Base-by-base conservation (phyloP, 1,140 invertebrate species). In the Eufriesea mexicana region DNA sequence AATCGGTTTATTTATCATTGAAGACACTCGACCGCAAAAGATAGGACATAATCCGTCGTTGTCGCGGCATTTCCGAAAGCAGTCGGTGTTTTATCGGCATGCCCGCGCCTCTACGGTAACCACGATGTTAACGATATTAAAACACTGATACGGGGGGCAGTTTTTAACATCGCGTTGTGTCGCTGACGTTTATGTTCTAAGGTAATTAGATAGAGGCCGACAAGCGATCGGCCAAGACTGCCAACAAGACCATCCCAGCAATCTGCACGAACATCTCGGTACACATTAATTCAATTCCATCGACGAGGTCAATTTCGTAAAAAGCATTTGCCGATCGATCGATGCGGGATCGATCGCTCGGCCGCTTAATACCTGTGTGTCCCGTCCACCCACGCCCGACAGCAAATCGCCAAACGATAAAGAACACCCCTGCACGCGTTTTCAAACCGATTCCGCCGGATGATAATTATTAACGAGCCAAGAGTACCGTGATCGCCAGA, bases 281-380 rank as follows among this genome's bases (percentile, higher is more conserved):
- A 88, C 82, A 89, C 86, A 88, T 86, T 89, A 88, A 89, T 89
- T 88, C 86, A 88, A 89, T 89, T 86, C 73, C 81, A 89, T 76
- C 86, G 87, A 88, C 70, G 86, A 85, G 73, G 76, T 81, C 83
- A 89, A 89, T 89, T 89, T 89, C 85, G 84, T 84, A 87, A 87
- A 89, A 87, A 89, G 88, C 88, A 87, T 89, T 87, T 86, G 77
- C 77, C 66, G 71, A 78, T 62, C 82, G 78, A 86, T 89, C 87
- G 73, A 89, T 84, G 81, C 62, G 49, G 77, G 68, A 85, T 88
- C 84, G 79, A 86, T 75, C 64, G 77, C 64, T 42, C 20, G 68
- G 42, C n/a, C 28, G 84, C 49, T 87, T 81, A 77, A 59, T 61
- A 78, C 54, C 70, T 54, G 49, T 62, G 51, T n/a, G 35, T 42